Conservation (phyloP, 2,888 invertebrate species). For the Dryocosmus kuriphilus region DNA sequence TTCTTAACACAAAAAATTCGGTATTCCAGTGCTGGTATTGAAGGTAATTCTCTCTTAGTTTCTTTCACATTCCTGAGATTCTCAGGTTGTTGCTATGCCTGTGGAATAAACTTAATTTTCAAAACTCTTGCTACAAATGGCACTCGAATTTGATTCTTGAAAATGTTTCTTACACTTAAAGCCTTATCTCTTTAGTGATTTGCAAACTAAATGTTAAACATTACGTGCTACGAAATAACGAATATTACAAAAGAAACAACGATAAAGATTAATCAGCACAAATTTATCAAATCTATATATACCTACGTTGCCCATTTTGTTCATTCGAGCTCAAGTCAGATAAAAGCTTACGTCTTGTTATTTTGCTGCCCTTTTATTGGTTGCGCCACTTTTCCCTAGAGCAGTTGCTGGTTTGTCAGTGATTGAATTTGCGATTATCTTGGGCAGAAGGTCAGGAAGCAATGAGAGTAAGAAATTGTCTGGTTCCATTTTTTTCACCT, state of each 20-base stretch:
- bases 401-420: constrained; percentile 70
- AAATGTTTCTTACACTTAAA: constrained; percentile 5
- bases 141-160: constrained; percentile 15
- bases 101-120: constrained; percentile 73
- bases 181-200: neutral
- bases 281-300: constrained; percentile 35
- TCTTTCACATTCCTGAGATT: constrained; percentile 69
- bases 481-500: constrained; percentile 55
- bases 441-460: constrained; percentile 66
- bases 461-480: constrained; percentile 65
- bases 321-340: constrained; percentile 46
- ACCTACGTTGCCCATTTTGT: constrained; percentile 44
- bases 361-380: constrained; percentile 59
- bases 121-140: constrained; percentile 42
- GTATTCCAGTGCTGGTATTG: constrained; percentile 66
- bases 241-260: constrained; percentile 21
- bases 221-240: constrained; percentile 18
- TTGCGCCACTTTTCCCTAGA: constrained; percentile 65
- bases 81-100: constrained; percentile 72
- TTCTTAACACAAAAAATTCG: constrained; percentile 56
- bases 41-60: constrained; percentile 67
- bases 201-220: constrained; percentile 13
- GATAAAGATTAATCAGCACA: constrained; percentile 20
- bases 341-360: constrained; percentile 52
- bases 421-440: constrained; percentile 50